Percentiles rank a stretch among this genome's conserved stretches.
Evolutionary conservation across 2,888 invertebrate genomes (phyloP).

Genomic region (Drosophila neotestacea): DNA sequence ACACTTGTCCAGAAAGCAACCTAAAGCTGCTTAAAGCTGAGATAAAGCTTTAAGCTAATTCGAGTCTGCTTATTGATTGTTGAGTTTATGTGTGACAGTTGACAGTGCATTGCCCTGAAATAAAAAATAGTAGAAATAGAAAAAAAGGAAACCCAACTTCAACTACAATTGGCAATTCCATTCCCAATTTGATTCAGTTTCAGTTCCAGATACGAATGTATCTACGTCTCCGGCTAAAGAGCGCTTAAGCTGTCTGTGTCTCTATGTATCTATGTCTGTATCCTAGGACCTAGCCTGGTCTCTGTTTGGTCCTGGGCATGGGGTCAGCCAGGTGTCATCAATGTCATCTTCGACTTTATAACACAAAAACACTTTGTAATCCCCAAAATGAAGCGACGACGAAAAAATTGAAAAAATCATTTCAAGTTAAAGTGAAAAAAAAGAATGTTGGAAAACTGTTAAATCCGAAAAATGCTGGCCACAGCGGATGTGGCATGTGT

Average conservation of each 20-base stretch:
- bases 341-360: slow-evolving; percentile 81
- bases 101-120: slow-evolving; percentile 45
- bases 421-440: slow-evolving; percentile 1
- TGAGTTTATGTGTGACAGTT: slow-evolving; percentile 31
- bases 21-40: not conserved
- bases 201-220: not conserved
- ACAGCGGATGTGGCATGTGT: slow-evolving; percentile 31
- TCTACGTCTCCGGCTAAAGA: slow-evolving; percentile 48
- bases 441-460: slow-evolving; percentile 30
- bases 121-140: not conserved
- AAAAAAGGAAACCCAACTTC: not conserved
- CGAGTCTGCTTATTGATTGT: slow-evolving; percentile 33
- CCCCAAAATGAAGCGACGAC: slow-evolving; percentile 79
- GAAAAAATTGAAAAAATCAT: slow-evolving; percentile 20
- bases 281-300: too few relatives aligned
- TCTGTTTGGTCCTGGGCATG: slow-evolving; percentile 21
- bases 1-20: too few relatives aligned
- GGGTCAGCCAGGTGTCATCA: slow-evolving; percentile 79
- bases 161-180: slow-evolving; percentile 17
- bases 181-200: slow-evolving; percentile 22
- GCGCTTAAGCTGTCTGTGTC: slow-evolving; percentile 76
- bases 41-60: slow-evolving; percentile 1
- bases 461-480: slow-evolving; percentile 35
- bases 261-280: slow-evolving; percentile 8
- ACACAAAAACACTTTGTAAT: slow-evolving; percentile 81